Percentiles rank a stretch among this genome's conserved stretches.
Conservation (phyloP, 2,888 invertebrate genomes). For the Reticulitermes lucifugus region DNA sequence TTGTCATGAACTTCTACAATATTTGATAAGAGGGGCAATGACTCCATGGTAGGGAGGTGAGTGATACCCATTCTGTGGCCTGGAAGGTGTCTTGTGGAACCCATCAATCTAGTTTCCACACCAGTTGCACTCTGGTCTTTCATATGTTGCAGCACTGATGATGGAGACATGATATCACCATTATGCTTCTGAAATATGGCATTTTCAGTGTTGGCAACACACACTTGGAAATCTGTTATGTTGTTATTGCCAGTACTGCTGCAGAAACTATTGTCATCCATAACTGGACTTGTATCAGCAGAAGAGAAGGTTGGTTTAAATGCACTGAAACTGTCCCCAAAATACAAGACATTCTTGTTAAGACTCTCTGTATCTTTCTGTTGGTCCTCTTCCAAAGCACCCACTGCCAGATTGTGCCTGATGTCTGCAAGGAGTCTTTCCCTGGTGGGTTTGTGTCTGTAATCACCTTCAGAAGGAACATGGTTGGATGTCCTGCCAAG, state of each 20-base stretch:
- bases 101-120: neutral
- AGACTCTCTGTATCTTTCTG: neutral
- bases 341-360: slow-evolving; percentile 8
- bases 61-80: neutral
- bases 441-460: neutral
- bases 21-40: slow-evolving; percentile 50
- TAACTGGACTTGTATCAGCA: slow-evolving; percentile 37
- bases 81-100: slow-evolving; percentile 21
- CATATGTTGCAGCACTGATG: too few relatives aligned
- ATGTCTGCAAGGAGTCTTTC: neutral
- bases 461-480: neutral
- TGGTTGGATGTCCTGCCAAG: neutral
- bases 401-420: neutral
- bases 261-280: slow-evolving; percentile 45
- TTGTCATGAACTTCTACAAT: slow-evolving; percentile 48
- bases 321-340: slow-evolving; percentile 23
- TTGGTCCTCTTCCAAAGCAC: neutral
- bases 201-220: neutral
- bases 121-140: neutral
- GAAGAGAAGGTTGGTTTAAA: slow-evolving; percentile 32
- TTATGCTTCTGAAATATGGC: neutral
- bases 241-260: slow-evolving; percentile 46
- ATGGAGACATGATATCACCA: neutral
- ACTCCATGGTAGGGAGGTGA: slow-evolving; percentile 36
- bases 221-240: slow-evolving; percentile 37